Conservation (phyloP, 2,888 invertebrate genomes). For the Tuberolachnus salignus region DNA sequence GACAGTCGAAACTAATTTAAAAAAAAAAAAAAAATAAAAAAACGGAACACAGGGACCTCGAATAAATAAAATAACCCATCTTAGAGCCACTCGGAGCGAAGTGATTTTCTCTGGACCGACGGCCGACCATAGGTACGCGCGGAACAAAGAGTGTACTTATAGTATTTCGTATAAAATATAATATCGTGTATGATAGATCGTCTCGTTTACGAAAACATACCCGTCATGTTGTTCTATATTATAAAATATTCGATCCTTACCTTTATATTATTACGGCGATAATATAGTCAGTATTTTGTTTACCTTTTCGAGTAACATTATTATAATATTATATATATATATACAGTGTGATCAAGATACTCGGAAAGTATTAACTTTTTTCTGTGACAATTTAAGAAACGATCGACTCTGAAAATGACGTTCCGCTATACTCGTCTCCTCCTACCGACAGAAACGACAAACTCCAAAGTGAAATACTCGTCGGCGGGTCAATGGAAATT, state of each 20-base stretch:
- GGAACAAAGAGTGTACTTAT: constrained; percentile 27
- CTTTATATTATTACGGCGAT: background rate
- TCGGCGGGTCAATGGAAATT: too few species aligned
- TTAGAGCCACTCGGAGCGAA: constrained; percentile 13
- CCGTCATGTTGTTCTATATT: constrained; percentile 13
- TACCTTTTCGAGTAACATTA: constrained; percentile 21
- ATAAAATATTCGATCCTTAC: constrained; percentile 33
- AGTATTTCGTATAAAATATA: constrained; percentile 7
- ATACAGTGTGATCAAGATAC: too few species aligned
- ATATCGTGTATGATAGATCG: constrained; percentile 37
- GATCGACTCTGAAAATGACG: too few species aligned
- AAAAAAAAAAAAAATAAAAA: background rate
- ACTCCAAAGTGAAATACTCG: too few species aligned
- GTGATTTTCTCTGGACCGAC: constrained; percentile 25
- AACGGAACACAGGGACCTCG: background rate
- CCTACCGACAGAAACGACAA: too few species aligned
- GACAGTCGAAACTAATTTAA: constrained; percentile 23
- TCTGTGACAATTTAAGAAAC: too few species aligned
- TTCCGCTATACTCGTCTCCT: too few species aligned
- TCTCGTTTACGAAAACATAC: constrained; percentile 36
- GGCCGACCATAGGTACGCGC: background rate
- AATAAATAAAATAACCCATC: constrained; percentile 21
- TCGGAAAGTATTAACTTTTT: too few species aligned
- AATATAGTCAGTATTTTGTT: constrained; percentile 24
- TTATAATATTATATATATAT: too few species aligned